A percentile compares a stretch with the other conserved stretches of the same genome.
These are phyloP conservation scores for Odontocolon sp. DNA, from an alignment of 2,888 invertebrate genomes.

Conservation along the genomic window DNA sequence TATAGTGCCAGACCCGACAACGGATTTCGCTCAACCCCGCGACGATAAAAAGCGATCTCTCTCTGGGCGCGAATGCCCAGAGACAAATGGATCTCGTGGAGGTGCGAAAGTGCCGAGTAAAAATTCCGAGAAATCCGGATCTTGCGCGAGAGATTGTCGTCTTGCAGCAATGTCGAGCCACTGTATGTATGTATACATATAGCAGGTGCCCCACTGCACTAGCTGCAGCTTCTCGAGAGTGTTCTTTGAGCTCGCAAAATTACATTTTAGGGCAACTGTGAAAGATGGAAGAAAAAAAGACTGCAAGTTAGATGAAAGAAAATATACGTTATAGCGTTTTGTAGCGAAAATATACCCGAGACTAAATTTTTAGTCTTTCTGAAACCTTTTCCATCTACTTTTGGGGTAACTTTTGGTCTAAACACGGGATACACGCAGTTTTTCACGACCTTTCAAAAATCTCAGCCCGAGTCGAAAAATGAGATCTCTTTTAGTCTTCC, in stretches of 20 bases:
- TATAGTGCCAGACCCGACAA: constrained; percentile 3
- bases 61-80: constrained; percentile 33
- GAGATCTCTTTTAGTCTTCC: too few relatives aligned
- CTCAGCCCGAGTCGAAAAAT: too few relatives aligned
- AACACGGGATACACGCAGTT: too few relatives aligned
- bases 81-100: constrained; percentile 54
- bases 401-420: too few relatives aligned
- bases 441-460: too few relatives aligned
- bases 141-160: constrained; percentile 37
- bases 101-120: constrained; percentile 48
- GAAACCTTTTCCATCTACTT: too few relatives aligned
- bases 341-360: background rate
- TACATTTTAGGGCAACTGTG: constrained; percentile 46
- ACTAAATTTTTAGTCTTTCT: too few relatives aligned
- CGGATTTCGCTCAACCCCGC: constrained; percentile 48
- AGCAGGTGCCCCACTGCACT: constrained; percentile 14
- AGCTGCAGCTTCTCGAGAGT: constrained; percentile 18
- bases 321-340: background rate
- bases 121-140: constrained; percentile 49
- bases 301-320: background rate
- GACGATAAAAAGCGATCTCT: constrained; percentile 54
- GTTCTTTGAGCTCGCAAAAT: constrained; percentile 51
- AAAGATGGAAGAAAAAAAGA: constrained; percentile 9
- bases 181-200: background rate
- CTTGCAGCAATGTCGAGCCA: constrained; percentile 23